Evolutionary conservation across 2,113 vertebrate genomes (phyloP).

Genomic region (Gallinago media): DNA sequence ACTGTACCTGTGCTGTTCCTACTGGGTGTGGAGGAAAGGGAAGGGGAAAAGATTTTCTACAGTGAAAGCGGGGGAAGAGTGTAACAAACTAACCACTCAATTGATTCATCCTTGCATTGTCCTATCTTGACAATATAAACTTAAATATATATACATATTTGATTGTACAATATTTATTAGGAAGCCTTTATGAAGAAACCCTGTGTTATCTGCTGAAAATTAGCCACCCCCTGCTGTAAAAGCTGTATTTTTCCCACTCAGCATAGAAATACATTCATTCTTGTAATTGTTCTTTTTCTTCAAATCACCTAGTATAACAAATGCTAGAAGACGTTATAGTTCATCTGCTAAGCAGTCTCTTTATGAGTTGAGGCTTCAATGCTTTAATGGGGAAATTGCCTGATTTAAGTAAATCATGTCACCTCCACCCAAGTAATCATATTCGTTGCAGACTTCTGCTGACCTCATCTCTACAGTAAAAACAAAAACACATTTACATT

Average conservation of each 20-base stretch:
- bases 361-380: conserved; percentile 60
- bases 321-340: conserved; percentile 39
- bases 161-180: conserved; percentile 44
- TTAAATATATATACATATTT: conserved; percentile 43
- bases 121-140: neutral
- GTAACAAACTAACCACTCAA: neutral
- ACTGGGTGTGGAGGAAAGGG: neutral
- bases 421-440: conserved; percentile 62
- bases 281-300: conserved; percentile 74
- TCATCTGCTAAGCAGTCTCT: conserved; percentile 65
- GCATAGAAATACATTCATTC: conserved; percentile 64
- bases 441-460: conserved; percentile 67
- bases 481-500: conserved; percentile 69
- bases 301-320: conserved; percentile 68
- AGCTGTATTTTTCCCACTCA: conserved; percentile 3
- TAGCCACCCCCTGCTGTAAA: conserved; percentile 63
- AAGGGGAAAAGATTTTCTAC: neutral
- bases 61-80: neutral
- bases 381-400: conserved; percentile 70
- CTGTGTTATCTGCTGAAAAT: conserved; percentile 60
- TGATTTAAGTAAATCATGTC: conserved; percentile 71
- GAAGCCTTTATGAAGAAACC: conserved; percentile 1
- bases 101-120: conserved; percentile 29
- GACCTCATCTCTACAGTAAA: conserved; percentile 65
- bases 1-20: neutral